phyloP scores from a whole-genome alignment of 2,113 vertebrate genomes.

The Pterocles burchelli region DNA sequence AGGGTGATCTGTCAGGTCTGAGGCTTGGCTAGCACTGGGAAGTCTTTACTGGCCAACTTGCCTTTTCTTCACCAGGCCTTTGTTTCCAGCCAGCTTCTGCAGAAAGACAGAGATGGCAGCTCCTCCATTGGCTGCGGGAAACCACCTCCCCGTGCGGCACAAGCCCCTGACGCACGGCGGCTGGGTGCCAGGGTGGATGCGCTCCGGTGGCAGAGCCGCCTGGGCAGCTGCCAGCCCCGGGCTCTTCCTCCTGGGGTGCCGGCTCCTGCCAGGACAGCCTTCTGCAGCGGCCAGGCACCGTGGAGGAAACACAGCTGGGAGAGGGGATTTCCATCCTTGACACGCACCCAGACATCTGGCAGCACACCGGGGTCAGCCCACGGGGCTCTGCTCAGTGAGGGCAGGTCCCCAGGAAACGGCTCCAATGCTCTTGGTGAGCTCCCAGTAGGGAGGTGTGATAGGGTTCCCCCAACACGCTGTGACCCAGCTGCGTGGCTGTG shows the following conservation, averaged over 20 bases:
- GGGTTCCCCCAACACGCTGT: rapidly evolving
- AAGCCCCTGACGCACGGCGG: not conserved
- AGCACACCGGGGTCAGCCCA: rapidly evolving
- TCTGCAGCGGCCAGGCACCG: not conserved
- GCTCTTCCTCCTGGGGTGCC: not conserved
- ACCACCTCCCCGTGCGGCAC: not conserved
- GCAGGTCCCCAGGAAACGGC: not conserved
- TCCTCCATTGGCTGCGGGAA: not conserved
- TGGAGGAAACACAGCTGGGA: not conserved
- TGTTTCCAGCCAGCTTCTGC: not conserved
- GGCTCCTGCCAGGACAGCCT: not conserved
- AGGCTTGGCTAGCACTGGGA: not conserved
- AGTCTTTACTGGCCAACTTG: not conserved
- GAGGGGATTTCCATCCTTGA: not conserved
- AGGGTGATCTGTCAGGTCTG: not conserved
- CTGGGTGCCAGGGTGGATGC: not conserved
- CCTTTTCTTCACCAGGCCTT: not conserved
- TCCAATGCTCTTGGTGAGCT: rapidly evolving
- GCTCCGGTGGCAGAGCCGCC: not conserved
- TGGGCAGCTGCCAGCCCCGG: not conserved
- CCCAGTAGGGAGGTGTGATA: not conserved
- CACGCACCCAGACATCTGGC: not conserved
- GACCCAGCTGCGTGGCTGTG: not conserved
- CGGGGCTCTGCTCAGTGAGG: rapidly evolving
- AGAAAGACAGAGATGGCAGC: not conserved